Evolutionary conservation across 1,140 invertebrate species (phyloP).

Genomic region (Parapsyche elsis): DNA sequence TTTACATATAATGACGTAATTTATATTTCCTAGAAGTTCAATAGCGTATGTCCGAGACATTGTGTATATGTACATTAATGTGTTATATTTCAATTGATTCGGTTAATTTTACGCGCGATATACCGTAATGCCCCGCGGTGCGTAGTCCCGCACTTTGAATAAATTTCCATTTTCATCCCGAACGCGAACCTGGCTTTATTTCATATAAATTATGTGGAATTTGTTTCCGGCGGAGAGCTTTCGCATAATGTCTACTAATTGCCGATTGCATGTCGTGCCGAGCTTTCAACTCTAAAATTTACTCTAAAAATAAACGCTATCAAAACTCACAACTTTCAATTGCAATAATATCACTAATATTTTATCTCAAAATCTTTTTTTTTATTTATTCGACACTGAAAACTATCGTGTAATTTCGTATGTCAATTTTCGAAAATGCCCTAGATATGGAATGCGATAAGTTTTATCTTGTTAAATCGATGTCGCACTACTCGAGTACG

Average conservation of each 20-base stretch:
- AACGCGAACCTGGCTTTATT: constrained; percentile 4
- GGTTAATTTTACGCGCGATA: constrained; percentile 11
- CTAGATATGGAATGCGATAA: background rate
- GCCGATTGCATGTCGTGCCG: background rate
- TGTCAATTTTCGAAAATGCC: background rate
- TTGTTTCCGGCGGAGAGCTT: background rate
- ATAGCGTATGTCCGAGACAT: no score
- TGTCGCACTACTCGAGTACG: background rate
- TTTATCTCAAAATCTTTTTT: no score
- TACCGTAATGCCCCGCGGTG: background rate
- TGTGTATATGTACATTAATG: no score
- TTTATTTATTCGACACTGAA: no score
- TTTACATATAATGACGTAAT: no score
- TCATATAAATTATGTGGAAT: constrained; percentile 1
- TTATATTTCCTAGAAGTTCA: no score
- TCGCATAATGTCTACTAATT: background rate
- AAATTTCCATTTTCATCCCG: constrained; percentile 1
- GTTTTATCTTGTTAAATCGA: background rate
- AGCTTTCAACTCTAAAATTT: background rate
- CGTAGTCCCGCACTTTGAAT: background rate
- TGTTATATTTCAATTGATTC: background rate
- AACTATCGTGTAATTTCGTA: no score
- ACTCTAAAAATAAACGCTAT: background rate
- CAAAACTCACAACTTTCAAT: background rate
- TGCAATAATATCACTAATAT: no score